These are phyloP conservation scores for Connochaetes taurinus DNA, from an alignment of 2,113 vertebrate genomes.

Conservation along the genomic window DNA sequence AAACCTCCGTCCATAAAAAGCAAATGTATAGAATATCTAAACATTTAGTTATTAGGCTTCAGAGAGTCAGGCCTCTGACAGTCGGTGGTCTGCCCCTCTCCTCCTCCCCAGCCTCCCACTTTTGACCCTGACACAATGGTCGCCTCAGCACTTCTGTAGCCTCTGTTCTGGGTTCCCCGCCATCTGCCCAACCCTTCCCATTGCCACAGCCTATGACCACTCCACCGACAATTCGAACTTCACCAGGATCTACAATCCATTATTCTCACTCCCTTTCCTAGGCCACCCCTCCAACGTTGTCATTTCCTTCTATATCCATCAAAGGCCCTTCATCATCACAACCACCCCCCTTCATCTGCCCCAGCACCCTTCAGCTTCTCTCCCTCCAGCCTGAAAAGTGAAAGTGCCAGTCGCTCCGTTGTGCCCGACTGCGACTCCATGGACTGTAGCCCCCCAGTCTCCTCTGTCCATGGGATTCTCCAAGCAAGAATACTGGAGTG, in stretches of 20 bases:
- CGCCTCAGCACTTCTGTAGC: rapidly evolving
- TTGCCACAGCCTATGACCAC: neutral
- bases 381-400: neutral
- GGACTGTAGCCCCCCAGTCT: neutral
- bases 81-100: rapidly evolving
- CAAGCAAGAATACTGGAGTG: neutral
- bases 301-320: neutral
- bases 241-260: neutral
- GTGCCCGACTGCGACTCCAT: rapidly evolving
- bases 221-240: rapidly evolving
- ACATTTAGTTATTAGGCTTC: neutral
- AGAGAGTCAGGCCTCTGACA: neutral
- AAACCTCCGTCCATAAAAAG: neutral
- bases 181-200: neutral
- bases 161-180: neutral
- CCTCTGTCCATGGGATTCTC: neutral
- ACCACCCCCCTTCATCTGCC: neutral
- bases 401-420: rapidly evolving
- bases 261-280: neutral
- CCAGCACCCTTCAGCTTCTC: neutral
- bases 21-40: neutral
- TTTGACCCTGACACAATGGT: neutral
- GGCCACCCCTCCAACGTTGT: neutral
- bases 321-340: neutral
- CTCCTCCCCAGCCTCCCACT: neutral